Evolutionary conservation across 2,113 vertebrate species (phyloP).

Genomic region (Cynopterus brachyotis): DNA sequence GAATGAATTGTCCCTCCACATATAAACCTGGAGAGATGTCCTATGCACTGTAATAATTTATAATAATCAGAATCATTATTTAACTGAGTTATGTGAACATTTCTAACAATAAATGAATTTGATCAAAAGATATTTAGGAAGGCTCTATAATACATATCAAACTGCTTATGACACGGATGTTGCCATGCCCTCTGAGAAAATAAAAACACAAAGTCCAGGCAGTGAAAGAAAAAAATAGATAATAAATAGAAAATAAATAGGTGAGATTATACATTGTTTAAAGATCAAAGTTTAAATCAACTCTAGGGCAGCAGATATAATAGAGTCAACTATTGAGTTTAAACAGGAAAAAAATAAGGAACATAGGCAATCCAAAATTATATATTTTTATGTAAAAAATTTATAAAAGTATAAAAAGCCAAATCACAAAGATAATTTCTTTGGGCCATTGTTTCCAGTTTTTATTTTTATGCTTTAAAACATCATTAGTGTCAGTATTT

Average conservation of each 20-base stretch:
- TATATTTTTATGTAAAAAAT: not conserved
- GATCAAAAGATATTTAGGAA: not conserved
- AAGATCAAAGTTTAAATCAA: not conserved
- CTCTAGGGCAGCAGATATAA: not conserved
- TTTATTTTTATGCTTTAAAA: not conserved
- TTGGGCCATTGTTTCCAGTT: not conserved
- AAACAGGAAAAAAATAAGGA: not conserved
- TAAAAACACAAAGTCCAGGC: not conserved
- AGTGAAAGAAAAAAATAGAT: not conserved
- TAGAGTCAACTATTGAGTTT: not conserved
- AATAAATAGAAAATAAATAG: not conserved
- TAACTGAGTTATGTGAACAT: not conserved
- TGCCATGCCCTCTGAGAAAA: slow-evolving; percentile 7
- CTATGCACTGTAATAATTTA: not conserved
- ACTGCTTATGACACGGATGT: not conserved
- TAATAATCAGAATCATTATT: not conserved
- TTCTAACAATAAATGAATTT: not conserved
- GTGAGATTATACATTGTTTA: not conserved
- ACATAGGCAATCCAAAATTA: not conserved
- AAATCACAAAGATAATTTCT: not conserved
- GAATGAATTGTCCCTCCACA: not conserved
- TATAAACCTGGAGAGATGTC: not conserved
- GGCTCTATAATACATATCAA: not conserved
- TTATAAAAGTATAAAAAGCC: not conserved
- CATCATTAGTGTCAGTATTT: not conserved